These are phyloP conservation scores for Holothuria glaberrima DNA, from an alignment of 35 echinoderm and acorn worm species.

Conservation along the genomic window DNA sequence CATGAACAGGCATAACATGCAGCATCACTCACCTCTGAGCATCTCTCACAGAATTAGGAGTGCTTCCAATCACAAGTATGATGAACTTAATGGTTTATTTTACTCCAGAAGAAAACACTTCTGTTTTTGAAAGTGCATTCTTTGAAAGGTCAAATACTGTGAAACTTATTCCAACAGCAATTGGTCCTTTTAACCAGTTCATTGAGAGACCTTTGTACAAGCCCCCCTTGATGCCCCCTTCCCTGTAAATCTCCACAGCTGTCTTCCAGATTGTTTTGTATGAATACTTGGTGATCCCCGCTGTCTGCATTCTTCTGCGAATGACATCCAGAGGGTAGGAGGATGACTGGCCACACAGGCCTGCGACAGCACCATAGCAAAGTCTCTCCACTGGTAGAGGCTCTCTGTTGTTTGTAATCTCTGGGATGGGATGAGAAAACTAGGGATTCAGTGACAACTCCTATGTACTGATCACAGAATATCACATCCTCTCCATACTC, in stretches of 20 bases:
- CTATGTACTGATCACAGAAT: too few relatives aligned
- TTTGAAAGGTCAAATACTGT: constrained; percentile 88
- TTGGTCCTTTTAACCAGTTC: constrained; percentile 99
- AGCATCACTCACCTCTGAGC: too few relatives aligned
- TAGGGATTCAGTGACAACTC: too few relatives aligned
- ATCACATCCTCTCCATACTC: too few relatives aligned
- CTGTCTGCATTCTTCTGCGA: constrained; percentile 94
- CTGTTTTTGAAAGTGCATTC: constrained; percentile 48
- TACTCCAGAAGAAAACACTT: constrained; percentile 5
- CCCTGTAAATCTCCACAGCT: constrained; percentile 66
- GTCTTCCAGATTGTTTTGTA: constrained; percentile 90
- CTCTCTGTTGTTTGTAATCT: constrained; percentile 54
- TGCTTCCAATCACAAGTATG: too few relatives aligned
- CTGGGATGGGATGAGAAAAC: constrained; percentile 42
- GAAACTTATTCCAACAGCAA: constrained; percentile 97
- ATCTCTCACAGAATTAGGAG: too few relatives aligned
- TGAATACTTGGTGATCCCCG: constrained; percentile 89
- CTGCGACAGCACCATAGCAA: constrained; percentile 90
- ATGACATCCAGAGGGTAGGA: constrained; percentile 96
- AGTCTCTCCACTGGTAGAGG: constrained; percentile 78
- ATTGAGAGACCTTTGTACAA: constrained; percentile 97
- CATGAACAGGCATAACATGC: too few relatives aligned
- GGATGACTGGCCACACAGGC: constrained; percentile 89
- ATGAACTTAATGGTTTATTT: background rate
- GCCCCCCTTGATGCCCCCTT: constrained; percentile 82